These are phyloP conservation scores for Gallinago undulata DNA, from an alignment of 2,113 vertebrate genomes.

Conservation along the genomic window DNA sequence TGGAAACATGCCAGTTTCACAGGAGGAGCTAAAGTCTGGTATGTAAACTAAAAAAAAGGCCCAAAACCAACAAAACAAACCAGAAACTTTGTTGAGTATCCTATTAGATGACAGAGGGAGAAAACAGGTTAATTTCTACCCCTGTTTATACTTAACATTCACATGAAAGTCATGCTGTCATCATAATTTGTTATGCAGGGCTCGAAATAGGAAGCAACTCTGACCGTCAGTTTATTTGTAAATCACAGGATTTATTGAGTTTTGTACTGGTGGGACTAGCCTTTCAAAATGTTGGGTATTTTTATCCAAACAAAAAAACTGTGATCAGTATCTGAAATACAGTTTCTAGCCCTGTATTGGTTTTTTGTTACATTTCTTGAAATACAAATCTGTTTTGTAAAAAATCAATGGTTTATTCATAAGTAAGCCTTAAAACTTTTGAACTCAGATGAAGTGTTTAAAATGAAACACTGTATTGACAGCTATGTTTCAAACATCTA, in stretches of 20 bases:
- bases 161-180: slow-evolving; percentile 60
- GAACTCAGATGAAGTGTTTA: slow-evolving; percentile 11
- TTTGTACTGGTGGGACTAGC: slow-evolving; percentile 25
- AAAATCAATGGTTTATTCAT: neutral
- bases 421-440: neutral
- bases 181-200: slow-evolving; percentile 71
- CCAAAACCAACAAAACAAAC: neutral
- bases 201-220: slow-evolving; percentile 64
- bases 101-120: slow-evolving; percentile 43
- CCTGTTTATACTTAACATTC: slow-evolving; percentile 71
- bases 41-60: neutral
- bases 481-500: slow-evolving; percentile 41
- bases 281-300: slow-evolving; percentile 4
- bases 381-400: slow-evolving; percentile 27
- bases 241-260: slow-evolving; percentile 18
- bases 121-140: slow-evolving; percentile 80
- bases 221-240: slow-evolving; percentile 31
- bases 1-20: slow-evolving; percentile 43
- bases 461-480: slow-evolving; percentile 17
- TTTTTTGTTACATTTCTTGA: slow-evolving; percentile 36
- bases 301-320: slow-evolving; percentile 29
- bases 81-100: slow-evolving; percentile 22
- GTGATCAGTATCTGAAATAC: slow-evolving; percentile 42
- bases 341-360: slow-evolving; percentile 75
- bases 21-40: slow-evolving; percentile 1